These are phyloP conservation scores for Agrypnia vestita DNA, from an alignment of 1,140 invertebrate genomes.

Conservation along the genomic window DNA sequence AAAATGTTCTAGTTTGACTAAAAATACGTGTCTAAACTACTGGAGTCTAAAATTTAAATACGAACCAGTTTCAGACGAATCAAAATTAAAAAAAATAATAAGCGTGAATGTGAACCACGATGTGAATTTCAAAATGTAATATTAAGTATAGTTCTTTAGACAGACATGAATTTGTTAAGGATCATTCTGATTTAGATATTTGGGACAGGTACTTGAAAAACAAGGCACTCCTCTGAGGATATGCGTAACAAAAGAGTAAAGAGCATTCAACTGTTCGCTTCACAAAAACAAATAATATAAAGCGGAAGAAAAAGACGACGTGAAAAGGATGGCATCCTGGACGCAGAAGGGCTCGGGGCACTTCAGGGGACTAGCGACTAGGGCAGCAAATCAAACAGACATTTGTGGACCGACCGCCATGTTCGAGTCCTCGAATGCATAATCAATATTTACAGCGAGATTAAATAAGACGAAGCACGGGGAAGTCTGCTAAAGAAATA, in stretches of 20 bases:
- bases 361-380: neutral
- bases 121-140: too few species aligned
- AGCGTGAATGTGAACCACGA: too few species aligned
- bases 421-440: neutral
- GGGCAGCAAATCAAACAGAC: constrained; percentile 30
- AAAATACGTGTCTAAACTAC: too few species aligned
- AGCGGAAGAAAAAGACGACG: constrained; percentile 7
- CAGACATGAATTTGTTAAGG: too few species aligned
- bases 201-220: neutral
- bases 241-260: constrained; percentile 22
- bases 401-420: neutral
- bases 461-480: neutral
- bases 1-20: too few species aligned
- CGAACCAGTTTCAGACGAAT: too few species aligned
- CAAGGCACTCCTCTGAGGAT: neutral
- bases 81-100: too few species aligned
- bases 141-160: too few species aligned
- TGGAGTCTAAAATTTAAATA: too few species aligned
- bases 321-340: constrained; percentile 1
- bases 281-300: constrained; percentile 36
- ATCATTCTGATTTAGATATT: neutral
- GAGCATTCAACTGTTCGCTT: neutral
- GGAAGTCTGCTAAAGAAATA: neutral
- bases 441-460: constrained; percentile 20
- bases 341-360: neutral